phyloP scores from a whole-genome alignment of 2,797 vertebrate species.

The Tokudaia tokunoshimensis region DNA sequence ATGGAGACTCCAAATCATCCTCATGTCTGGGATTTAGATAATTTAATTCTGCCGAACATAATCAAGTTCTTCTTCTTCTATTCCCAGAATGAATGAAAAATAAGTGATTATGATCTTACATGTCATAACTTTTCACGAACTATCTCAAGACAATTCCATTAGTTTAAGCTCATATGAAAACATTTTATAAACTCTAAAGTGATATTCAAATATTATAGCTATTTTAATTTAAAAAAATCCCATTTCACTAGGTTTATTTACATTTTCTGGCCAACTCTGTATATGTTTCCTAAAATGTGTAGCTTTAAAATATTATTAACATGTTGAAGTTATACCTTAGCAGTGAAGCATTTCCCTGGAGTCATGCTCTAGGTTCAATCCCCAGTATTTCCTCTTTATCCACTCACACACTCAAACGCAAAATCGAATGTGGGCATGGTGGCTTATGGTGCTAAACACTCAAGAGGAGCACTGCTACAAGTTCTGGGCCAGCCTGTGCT shows the following conservation, averaged over 20 bases:
- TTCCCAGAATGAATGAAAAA: constrained; percentile 69
- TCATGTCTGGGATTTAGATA: constrained; percentile 65
- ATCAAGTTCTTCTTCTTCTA: constrained; percentile 69
- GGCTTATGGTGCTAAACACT: neutral
- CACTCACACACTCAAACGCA: neutral
- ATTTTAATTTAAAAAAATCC: constrained; percentile 55
- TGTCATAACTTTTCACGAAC: constrained; percentile 68
- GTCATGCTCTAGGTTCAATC: neutral
- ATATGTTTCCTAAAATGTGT: constrained; percentile 53
- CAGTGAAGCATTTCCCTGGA: neutral
- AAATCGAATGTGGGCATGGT: neutral
- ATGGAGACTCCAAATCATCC: constrained; percentile 55
- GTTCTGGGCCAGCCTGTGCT: neutral
- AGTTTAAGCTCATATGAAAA: constrained; percentile 68
- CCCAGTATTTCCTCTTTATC: neutral
- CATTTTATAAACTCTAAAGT: constrained; percentile 58
- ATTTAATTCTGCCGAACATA: constrained; percentile 65
- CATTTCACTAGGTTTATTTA: constrained; percentile 56
- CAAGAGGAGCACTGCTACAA: neutral
- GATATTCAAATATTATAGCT: neutral
- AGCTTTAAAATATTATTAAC: constrained; percentile 51
- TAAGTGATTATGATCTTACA: constrained; percentile 59
- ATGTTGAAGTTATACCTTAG: neutral
- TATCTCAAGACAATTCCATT: constrained; percentile 68
- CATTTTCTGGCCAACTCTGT: constrained; percentile 42